Evolutionary conservation across 1,140 invertebrate species (phyloP).

Genomic region (Conopomorpha cramerella): DNA sequence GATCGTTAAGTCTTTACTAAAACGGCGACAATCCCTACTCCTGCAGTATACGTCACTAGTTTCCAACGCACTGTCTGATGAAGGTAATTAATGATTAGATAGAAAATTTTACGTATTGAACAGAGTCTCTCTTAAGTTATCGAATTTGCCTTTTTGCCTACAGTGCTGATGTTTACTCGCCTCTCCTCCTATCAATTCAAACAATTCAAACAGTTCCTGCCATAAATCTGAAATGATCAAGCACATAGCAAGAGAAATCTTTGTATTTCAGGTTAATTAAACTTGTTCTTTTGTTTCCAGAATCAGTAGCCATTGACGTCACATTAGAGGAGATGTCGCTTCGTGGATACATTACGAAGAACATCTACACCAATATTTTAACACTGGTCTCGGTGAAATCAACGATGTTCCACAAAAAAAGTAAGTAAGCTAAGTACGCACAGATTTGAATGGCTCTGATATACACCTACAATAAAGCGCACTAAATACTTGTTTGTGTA

Average conservation of each 20-base stretch:
- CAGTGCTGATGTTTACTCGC: too few relatives aligned
- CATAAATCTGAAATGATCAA: too few relatives aligned
- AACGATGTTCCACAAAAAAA: conserved; percentile 18
- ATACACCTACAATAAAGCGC: too few relatives aligned
- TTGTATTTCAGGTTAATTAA: too few relatives aligned
- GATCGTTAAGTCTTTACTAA: conserved; percentile 13
- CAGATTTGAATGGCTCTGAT: too few relatives aligned
- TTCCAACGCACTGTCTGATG: conserved; percentile 23
- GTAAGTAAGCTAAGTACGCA: conserved; percentile 15
- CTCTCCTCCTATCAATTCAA: too few relatives aligned
- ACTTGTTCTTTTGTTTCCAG: conserved; percentile 8
- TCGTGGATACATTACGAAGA: conserved; percentile 15
- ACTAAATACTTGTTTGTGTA: too few relatives aligned
- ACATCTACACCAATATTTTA: conserved; percentile 16
- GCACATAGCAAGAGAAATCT: too few relatives aligned
- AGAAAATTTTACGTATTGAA: too few relatives aligned
- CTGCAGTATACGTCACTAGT: conserved; percentile 17
- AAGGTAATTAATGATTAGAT: conserved; percentile 22
- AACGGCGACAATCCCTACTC: conserved; percentile 5
- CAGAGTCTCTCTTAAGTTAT: too few relatives aligned
- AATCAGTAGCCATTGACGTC: conserved; percentile 23
- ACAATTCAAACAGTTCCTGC: too few relatives aligned
- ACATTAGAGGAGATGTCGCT: conserved; percentile 19
- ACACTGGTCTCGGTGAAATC: conserved; percentile 16
- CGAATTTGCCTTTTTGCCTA: too few relatives aligned